phyloP scores from a whole-genome alignment of 2,113 vertebrate genomes.

The Takifugu flavidus region DNA sequence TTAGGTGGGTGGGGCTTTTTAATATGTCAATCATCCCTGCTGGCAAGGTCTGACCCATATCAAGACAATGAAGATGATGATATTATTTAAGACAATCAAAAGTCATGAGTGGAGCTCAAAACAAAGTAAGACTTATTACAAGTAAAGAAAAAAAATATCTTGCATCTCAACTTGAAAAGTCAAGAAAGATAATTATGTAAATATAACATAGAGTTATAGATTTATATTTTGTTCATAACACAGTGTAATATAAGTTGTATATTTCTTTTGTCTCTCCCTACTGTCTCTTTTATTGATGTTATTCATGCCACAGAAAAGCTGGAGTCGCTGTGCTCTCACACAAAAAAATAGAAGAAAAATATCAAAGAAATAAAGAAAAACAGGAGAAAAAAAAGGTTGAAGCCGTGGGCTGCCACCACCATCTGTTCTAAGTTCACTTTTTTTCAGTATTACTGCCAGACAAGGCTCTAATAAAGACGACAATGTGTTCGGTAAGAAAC shows the following conservation, averaged over 20 bases:
- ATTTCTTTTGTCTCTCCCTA: constrained; percentile 90
- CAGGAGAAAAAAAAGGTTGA: constrained; percentile 73
- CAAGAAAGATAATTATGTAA: constrained; percentile 99
- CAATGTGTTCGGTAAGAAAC: constrained; percentile 95
- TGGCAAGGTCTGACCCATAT: constrained; percentile 67
- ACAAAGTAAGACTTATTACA: constrained; percentile 81
- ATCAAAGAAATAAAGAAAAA: constrained; percentile 69
- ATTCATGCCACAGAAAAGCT: constrained; percentile 96
- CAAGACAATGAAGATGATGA: constrained; percentile 71
- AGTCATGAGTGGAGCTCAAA: constrained; percentile 95
- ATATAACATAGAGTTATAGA: constrained; percentile 99
- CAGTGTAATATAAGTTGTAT: constrained; percentile 99
- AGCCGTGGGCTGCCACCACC: constrained; percentile 90
- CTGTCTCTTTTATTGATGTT: constrained; percentile 97
- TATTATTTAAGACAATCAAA: constrained; percentile 96
- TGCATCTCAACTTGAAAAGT: constrained; percentile 99
- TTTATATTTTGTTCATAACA: constrained; percentile 99
- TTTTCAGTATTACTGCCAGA: constrained; percentile 99
- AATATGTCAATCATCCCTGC: constrained; percentile 68
- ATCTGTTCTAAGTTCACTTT: constrained; percentile 92
- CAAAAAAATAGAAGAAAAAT: constrained; percentile 80
- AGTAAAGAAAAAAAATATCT: constrained; percentile 75
- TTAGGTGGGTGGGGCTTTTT: constrained; percentile 39
- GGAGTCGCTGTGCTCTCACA: constrained; percentile 90
- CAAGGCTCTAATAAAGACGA: constrained; percentile 99